Evolutionary conservation across 2,113 vertebrate species (phyloP), one percentile per base, ranked within the genome.

Genomic region (Danionella cerebrum): DNA sequence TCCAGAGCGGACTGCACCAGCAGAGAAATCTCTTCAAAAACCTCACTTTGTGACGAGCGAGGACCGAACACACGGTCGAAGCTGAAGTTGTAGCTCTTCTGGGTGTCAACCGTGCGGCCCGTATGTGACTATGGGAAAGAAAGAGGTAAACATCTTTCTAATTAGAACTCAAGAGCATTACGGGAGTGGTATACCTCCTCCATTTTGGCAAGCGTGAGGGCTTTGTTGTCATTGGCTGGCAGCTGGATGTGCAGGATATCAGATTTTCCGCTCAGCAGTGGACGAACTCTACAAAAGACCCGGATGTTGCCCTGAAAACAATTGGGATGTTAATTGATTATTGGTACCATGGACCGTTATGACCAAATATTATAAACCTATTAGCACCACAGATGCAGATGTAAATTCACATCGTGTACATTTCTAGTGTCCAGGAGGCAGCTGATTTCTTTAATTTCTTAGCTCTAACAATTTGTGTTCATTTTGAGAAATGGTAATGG

Each of bases 281-380:
- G 94, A n/a, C 93, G 91, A 19, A 95, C 90, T 38, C 93, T 82
- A 76, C 94, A 96, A 59, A 95, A 94, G 0, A 96, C 94, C 0
- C 93, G 83, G 71, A 96, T 94, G 38, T 96, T 96, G 1, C 93
- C 94, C 91, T 93, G 64, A 3, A 41, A 5, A 18, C 19, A 11
- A 2, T 16, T 16, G 45, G 1, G 9, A 4, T 3, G 5, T 6
- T 2, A 2, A 31, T 33, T 33, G 12, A 33, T 31, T 11, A 31
- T n/a, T 10, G 25, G 25, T 24, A 52, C 29, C n/a, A n/a, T n/a
- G n/a, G n/a, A n/a, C n/a, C n/a, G n/a, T 14, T 3, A 14, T 27
- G 13, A 13, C n/a, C 13, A 13, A 22, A 24, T 12, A 27, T 24
- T 2, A 9, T n/a, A n/a, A n/a, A n/a, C n/a, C 47, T 24, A 6